Conservation (phyloP, 2,113 vertebrate species). For the Capreolus pygargus region DNA sequence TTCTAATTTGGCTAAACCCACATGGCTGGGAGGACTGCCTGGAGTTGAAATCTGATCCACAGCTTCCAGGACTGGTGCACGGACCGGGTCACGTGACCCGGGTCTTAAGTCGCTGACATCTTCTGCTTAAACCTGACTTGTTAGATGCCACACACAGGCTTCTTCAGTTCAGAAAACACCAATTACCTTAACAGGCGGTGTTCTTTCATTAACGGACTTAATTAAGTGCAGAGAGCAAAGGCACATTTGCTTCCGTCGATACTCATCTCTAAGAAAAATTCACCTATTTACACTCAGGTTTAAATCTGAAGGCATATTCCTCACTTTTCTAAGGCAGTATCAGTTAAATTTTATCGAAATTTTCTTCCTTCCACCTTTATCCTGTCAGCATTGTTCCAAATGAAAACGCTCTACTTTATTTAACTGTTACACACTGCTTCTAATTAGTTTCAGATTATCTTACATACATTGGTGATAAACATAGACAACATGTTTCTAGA, state of each 20-base stretch:
- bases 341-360: neutral
- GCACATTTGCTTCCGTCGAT: neutral
- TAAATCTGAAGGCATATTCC: neutral
- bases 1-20: neutral
- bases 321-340: neutral
- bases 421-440: neutral
- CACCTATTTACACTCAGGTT: neutral
- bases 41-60: slow-evolving; percentile 56
- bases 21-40: neutral
- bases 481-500: neutral
- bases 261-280: neutral
- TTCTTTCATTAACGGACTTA: neutral
- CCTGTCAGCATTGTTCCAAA: neutral
- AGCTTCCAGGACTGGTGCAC: neutral
- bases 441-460: neutral
- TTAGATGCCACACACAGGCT: neutral
- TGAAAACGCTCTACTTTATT: neutral
- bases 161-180: neutral
- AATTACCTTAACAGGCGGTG: neutral
- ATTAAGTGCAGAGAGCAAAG: neutral
- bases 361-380: neutral
- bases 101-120: slow-evolving; percentile 6
- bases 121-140: slow-evolving; percentile 13
- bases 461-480: neutral
- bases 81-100: slow-evolving; percentile 3